Conservation (phyloP, 1,140 invertebrate species). For the Pristionchus pacificus region DNA sequence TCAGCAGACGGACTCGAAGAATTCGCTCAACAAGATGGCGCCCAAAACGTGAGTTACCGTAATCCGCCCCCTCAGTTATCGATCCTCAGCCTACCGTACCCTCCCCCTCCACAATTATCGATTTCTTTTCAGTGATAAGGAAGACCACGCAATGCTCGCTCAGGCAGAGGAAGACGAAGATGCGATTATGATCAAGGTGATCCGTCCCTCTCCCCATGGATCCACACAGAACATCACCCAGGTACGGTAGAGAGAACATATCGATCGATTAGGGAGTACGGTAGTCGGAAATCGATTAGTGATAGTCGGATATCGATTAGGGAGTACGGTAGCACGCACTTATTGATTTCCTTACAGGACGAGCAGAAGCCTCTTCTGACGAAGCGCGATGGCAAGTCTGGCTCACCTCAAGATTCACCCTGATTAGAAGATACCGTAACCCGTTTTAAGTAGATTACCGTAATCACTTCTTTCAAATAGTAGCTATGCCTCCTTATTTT, state of each 20-base stretch:
- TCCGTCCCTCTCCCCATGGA: constrained; percentile 30
- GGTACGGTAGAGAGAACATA: background rate
- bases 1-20: constrained; percentile 65
- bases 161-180: constrained; percentile 56
- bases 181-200: constrained; percentile 50
- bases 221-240: constrained; percentile 3
- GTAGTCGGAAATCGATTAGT: no score
- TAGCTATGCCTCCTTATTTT: no score
- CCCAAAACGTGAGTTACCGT: constrained; percentile 3
- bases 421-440: no score
- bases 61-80: background rate
- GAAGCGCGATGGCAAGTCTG: no score
- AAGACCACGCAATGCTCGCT: constrained; percentile 30
- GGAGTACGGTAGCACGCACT: no score
- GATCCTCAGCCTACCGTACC: no score
- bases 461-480: no score
- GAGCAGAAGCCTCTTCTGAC: no score
- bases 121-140: background rate
- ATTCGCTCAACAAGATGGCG: constrained; percentile 29
- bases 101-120: background rate
- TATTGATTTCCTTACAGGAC: no score
- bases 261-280: background rate
- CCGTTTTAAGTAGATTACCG: no score
- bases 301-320: no score
- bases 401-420: no score